Base-by-base conservation (phyloP, 2,888 invertebrate species). In the Sipha maydis region DNA sequence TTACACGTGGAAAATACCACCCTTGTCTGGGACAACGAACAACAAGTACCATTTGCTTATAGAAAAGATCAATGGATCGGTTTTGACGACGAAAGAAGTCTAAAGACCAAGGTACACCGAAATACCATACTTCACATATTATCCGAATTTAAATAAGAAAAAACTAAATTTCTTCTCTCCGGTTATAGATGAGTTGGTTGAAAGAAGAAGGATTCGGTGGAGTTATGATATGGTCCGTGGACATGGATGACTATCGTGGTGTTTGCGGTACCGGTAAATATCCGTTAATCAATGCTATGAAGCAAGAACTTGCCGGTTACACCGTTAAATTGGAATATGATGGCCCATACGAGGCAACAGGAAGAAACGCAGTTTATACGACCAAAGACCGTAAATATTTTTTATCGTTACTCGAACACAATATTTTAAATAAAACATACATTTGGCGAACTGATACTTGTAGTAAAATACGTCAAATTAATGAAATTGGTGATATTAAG, bases 171-270 rank as follows among this genome's bases (percentile, higher is more conserved):
- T 14, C 11, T 48, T 14, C 34, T 4, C 34, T 34, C 17, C 25
- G 2, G 8, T 91, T 91, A 3, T 91, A 97, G 97, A 97, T 97
- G 95, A 95, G 96, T 89, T 98, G 98, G 98, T 93, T 98, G 89
- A 97, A 97, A 92, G 97, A 97, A 91, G 96, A 97, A 94, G 97
- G 97, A 48, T 97, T 97, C 90, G 98, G 97, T 73, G 98, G 98
- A 34, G 97, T 98, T 89, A 98, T 98, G 97, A 96, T 98, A 83
- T 98, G 98, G 98, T 98, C 98, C 0, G 94, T 98, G 48, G 98
- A 98, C 91, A 96, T 98, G 97, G 98, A 98, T 91, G 98, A 98
- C 92, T 98, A 98, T 93, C 93, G 95, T 90, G 98, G 98, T 19
- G 94, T 95, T 19, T 98, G 98, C 91, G 97, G 98, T 19, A 95